Conservation (phyloP, 2,113 vertebrate species). For the Fulica atra region DNA sequence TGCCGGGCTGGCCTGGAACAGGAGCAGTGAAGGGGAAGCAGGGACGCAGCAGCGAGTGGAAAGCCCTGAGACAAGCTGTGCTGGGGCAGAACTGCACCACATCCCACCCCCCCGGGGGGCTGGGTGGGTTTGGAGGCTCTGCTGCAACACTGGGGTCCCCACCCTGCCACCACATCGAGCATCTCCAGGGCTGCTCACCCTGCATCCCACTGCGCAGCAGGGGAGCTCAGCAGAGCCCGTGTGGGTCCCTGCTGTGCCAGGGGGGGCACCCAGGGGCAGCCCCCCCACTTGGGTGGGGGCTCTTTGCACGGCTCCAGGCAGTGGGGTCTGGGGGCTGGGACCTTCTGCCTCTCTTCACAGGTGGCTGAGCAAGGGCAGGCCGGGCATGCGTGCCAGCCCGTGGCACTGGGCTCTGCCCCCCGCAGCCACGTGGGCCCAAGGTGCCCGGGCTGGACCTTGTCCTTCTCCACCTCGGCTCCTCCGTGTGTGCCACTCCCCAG, state of each 20-base stretch:
- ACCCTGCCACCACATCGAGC: neutral
- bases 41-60: fast-evolving
- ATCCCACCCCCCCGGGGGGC: fast-evolving
- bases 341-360: neutral
- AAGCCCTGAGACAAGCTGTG: fast-evolving
- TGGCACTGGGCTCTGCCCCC: neutral
- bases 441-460: neutral
- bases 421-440: neutral
- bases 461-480: neutral
- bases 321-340: fast-evolving
- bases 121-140: neutral
- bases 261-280: fast-evolving
- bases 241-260: fast-evolving
- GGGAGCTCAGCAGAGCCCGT: fast-evolving
- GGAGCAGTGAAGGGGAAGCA: neutral
- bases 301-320: fast-evolving
- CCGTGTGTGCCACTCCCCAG: neutral
- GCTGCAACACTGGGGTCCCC: fast-evolving
- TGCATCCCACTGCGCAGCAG: fast-evolving
- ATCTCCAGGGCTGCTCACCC: fast-evolving
- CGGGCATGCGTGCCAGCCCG: neutral
- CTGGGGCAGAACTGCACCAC: fast-evolving
- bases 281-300: fast-evolving
- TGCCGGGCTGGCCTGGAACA: neutral
- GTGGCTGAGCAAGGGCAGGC: neutral